A percentile compares a stretch with the other conserved stretches of the same genome.
Conservation (phyloP, 1,140 invertebrate species). For the Theocolax elegans region DNA sequence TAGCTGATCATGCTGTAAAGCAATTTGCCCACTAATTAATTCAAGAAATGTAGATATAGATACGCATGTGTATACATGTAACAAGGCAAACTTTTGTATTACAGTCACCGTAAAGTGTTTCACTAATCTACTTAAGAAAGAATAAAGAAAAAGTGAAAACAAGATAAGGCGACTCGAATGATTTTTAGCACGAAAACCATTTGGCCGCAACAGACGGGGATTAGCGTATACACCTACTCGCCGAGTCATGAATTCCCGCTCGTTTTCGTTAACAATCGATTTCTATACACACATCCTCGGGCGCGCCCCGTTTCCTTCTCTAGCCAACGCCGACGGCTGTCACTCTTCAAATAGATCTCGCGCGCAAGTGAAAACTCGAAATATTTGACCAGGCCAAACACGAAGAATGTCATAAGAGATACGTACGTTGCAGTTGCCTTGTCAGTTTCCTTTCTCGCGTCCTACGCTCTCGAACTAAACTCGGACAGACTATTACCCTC, state of each 20-base stretch:
- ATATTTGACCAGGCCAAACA: conserved; percentile 59
- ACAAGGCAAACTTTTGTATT: conserved; percentile 1
- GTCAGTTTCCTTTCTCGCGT: conserved; percentile 48
- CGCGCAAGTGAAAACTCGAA: conserved; percentile 54
- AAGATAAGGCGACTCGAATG: conserved; percentile 9
- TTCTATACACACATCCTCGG: conserved; percentile 60
- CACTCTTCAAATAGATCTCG: conserved; percentile 53
- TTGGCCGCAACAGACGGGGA: background rate
- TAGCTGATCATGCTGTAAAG: too few relatives aligned
- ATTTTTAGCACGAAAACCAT: background rate
- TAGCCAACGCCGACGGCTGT: conserved; percentile 27
- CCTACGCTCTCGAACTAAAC: too few relatives aligned
- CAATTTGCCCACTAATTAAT: too few relatives aligned
- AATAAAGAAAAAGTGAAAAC: conserved; percentile 41
- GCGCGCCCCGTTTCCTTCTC: conserved; percentile 51
- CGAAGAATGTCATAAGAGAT: conserved; percentile 53
- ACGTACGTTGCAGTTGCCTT: conserved; percentile 35
- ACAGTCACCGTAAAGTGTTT: conserved; percentile 17
- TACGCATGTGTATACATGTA: background rate
- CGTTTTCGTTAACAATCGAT: conserved; percentile 47
- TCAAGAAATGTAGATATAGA: too few relatives aligned
- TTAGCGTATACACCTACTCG: conserved; percentile 2
- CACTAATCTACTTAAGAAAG: background rate
- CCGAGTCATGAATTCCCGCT: background rate
- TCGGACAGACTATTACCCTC: too few relatives aligned